These are phyloP conservation scores for Spilogale gracilis DNA, from an alignment of 2,113 vertebrate genomes.

Conservation along the genomic window DNA sequence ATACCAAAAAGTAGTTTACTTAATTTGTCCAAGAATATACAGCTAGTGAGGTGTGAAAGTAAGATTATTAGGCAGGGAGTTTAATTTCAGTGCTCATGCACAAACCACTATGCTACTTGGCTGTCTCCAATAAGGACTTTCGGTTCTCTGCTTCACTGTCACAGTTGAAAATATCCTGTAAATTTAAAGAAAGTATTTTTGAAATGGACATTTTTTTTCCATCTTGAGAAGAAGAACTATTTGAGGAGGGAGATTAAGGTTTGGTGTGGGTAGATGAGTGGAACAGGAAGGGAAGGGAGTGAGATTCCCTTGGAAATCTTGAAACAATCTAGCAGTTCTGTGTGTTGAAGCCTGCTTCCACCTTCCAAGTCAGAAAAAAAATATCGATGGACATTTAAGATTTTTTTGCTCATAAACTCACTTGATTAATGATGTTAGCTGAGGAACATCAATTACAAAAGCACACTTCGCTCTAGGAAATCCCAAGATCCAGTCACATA, in stretches of 20 bases:
- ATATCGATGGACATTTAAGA: constrained; percentile 9
- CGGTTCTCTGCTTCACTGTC: neutral
- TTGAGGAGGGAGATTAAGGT: neutral
- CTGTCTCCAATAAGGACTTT: neutral
- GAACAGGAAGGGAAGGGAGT: neutral
- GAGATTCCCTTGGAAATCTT: neutral
- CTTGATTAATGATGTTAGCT: constrained; percentile 55
- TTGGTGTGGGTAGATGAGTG: neutral
- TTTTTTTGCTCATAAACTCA: constrained; percentile 41
- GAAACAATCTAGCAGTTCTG: neutral
- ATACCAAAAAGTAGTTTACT: neutral
- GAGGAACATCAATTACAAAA: constrained; percentile 48
- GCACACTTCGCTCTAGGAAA: neutral
- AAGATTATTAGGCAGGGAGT: too few relatives aligned
- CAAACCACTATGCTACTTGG: neutral
- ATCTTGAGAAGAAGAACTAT: neutral
- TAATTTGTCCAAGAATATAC: neutral
- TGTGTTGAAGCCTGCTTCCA: neutral
- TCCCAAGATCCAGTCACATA: constrained; percentile 30
- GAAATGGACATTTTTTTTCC: neutral
- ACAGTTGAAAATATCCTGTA: neutral
- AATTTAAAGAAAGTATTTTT: neutral
- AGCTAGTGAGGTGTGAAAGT: fast-evolving
- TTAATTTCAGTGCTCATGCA: neutral
- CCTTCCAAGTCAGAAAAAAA: neutral